phyloP scores from a whole-genome alignment of 2,888 invertebrate genomes.

The Lasius platythorax region DNA sequence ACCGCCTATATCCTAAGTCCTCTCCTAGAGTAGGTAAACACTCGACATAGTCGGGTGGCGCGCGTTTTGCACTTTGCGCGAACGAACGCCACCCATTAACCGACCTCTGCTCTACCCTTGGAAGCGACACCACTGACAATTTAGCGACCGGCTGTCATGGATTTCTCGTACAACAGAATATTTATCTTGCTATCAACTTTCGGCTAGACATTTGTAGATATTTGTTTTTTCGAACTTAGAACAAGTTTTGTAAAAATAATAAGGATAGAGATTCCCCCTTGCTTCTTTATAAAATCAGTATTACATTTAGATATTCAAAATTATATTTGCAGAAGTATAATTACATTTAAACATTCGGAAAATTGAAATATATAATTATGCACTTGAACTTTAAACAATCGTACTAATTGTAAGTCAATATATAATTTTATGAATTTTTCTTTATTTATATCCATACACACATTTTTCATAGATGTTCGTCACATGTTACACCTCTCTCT shows the following conservation, averaged over 20 bases:
- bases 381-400: conserved; percentile 4
- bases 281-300: neutral
- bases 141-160: conserved; percentile 5
- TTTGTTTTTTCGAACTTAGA: neutral
- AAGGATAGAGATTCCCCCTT: neutral
- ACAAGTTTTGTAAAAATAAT: neutral
- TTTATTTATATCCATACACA: neutral
- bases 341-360: neutral
- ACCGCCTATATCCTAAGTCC: conserved; percentile 65
- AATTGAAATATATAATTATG: neutral
- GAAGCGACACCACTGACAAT: conserved; percentile 18
- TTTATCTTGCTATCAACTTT: neutral
- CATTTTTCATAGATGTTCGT: neutral
- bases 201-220: neutral
- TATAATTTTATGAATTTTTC: conserved; percentile 7
- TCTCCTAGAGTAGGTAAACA: conserved; percentile 71
- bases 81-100: conserved; percentile 56
- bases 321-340: neutral
- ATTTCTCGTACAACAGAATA: neutral
- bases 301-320: neutral
- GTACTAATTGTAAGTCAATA: neutral
- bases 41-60: conserved; percentile 61
- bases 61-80: conserved; percentile 59
- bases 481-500: no score
- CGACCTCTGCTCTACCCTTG: conserved; percentile 3